These are phyloP conservation scores for Xylota segnis DNA, from an alignment of 2,888 invertebrate species.

Conservation along the genomic window DNA sequence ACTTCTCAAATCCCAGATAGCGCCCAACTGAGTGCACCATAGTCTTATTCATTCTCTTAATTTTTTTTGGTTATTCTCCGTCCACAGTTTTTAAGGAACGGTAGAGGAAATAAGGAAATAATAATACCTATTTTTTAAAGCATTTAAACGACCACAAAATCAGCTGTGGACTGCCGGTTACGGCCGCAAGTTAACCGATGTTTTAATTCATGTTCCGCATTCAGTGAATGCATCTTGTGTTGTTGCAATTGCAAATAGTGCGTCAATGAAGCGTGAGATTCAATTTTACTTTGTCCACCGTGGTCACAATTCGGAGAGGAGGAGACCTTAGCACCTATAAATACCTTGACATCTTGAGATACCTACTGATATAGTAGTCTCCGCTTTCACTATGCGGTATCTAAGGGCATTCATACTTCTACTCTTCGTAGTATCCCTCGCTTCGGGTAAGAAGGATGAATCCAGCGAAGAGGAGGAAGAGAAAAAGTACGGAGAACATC, in stretches of 20 bases:
- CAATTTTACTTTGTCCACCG: constrained; percentile 18
- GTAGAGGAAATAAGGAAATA: neutral
- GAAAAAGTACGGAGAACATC: constrained; percentile 81
- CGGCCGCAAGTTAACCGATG: constrained; percentile 2
- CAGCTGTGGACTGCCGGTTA: neutral
- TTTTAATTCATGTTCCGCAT: constrained; percentile 57
- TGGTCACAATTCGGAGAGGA: constrained; percentile 1
- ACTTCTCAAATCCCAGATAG: no score
- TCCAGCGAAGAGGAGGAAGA: constrained; percentile 83
- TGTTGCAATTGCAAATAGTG: constrained; percentile 23
- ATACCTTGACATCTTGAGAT: constrained; percentile 14
- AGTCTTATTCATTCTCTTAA: no score
- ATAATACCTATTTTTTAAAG: neutral
- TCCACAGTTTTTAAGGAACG: neutral
- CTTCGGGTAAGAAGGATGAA: constrained; percentile 81
- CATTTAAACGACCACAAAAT: constrained; percentile 15
- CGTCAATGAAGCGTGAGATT: constrained; percentile 57
- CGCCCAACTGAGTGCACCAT: no score
- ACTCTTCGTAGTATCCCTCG: constrained; percentile 80
- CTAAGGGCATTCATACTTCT: constrained; percentile 78
- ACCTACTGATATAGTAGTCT: constrained; percentile 40
- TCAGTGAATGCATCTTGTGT: constrained; percentile 25
- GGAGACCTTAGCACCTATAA: constrained; percentile 48
- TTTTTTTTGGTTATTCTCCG: no score
- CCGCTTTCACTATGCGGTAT: constrained; percentile 71